phyloP scores from a whole-genome alignment of 2,797 vertebrate genomes.

The Gambelia wislizenii region DNA sequence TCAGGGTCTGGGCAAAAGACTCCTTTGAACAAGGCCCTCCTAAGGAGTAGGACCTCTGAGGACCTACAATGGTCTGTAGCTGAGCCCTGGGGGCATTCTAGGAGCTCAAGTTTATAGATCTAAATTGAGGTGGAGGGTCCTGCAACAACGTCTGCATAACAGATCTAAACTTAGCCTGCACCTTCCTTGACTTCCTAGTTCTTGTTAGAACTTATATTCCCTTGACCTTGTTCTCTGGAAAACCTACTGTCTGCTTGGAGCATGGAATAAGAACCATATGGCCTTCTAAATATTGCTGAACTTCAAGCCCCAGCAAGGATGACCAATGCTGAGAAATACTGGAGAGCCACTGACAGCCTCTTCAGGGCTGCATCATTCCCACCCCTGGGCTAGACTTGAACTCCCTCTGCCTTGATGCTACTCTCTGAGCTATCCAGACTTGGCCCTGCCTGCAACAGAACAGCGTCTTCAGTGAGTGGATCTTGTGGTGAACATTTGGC shows the following conservation, averaged over 20 bases:
- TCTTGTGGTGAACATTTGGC: not conserved
- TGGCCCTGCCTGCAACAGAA: no score
- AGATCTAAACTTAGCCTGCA: not conserved
- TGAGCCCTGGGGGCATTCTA: not conserved
- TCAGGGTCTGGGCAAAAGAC: constrained; percentile 14
- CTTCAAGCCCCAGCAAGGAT: no score
- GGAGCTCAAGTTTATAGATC: not conserved
- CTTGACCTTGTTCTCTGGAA: not conserved
- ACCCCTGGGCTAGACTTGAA: no score
- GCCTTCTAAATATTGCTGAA: no score
- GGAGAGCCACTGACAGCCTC: no score
- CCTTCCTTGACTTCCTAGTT: no score
- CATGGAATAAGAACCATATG: not conserved
- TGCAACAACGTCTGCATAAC: not conserved
- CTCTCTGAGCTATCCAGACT: no score
- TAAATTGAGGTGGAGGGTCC: not conserved
- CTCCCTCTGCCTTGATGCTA: no score
- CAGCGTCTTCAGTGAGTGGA: not conserved
- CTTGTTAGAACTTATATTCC: not conserved
- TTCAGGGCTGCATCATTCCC: no score
- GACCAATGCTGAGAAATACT: no score
- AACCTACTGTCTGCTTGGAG: not conserved
- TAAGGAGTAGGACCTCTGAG: not conserved
- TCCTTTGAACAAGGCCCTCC: not conserved
- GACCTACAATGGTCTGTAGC: not conserved